Conservation (phyloP, 2,888 invertebrate genomes). For the Cyaniris semiargus region DNA sequence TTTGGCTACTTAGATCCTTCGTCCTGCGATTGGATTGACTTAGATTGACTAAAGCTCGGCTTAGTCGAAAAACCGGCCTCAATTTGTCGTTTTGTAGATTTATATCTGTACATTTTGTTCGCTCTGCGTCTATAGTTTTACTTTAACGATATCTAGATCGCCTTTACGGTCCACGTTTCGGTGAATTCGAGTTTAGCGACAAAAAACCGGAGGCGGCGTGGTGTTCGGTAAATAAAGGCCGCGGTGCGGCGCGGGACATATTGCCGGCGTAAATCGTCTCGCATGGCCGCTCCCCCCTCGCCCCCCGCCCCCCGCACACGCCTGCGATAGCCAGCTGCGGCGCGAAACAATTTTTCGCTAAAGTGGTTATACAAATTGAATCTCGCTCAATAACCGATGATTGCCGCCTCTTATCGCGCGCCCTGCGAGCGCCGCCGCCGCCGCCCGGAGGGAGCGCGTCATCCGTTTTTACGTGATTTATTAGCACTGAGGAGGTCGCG, state of each 20-base stretch:
- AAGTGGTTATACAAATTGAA: constrained; percentile 75
- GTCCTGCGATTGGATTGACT: background rate
- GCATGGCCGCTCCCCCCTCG: constrained; percentile 27
- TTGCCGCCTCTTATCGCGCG: constrained; percentile 46
- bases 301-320: background rate
- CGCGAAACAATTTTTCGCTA: constrained; percentile 77
- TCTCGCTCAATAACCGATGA: constrained; percentile 60
- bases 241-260: constrained; percentile 13
- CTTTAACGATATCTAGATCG: background rate
- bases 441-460: background rate
- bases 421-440: background rate
- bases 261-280: constrained; percentile 32
- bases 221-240: constrained; percentile 19
- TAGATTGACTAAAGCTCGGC: background rate
- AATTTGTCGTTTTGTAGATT: too few relatives aligned
- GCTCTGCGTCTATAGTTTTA: background rate
- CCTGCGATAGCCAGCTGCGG: constrained; percentile 65
- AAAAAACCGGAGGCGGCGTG: background rate
- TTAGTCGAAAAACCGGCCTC: background rate
- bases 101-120: background rate
- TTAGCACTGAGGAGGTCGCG: background rate
- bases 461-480: constrained; percentile 14
- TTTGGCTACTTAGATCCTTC: background rate
- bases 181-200: background rate
- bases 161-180: background rate